Evolutionary conservation across 1,140 invertebrate genomes (phyloP).

Genomic region (Mizuhopecten yessoensis): DNA sequence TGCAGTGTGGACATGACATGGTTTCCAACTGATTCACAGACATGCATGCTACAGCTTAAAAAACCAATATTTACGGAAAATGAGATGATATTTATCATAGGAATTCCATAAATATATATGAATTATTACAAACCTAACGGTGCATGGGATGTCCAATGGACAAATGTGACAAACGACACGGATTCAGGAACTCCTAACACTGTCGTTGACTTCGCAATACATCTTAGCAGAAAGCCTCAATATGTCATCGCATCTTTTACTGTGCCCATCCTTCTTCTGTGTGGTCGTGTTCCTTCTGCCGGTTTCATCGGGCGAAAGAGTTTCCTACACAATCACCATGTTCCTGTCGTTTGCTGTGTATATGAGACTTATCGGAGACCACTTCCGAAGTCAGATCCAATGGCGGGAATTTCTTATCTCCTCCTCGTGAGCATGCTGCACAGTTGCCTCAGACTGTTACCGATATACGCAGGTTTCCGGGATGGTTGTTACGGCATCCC

Average conservation of each 20-base stretch:
- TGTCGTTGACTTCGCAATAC: slow-evolving; percentile 81
- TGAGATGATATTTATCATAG: neutral
- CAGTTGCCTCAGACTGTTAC: neutral
- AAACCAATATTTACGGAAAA: no score
- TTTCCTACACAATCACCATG: slow-evolving; percentile 65
- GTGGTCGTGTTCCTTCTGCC: slow-evolving; percentile 64
- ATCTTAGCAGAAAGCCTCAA: slow-evolving; percentile 70
- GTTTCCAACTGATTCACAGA: slow-evolving; percentile 56
- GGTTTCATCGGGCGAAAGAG: slow-evolving; percentile 61
- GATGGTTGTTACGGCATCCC: neutral
- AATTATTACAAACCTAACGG: neutral
- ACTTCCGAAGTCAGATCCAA: slow-evolving; percentile 81
- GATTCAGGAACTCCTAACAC: neutral
- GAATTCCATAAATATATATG: no score
- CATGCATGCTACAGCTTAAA: slow-evolving; percentile 49
- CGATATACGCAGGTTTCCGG: neutral
- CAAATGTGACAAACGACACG: neutral
- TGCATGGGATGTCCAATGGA: slow-evolving; percentile 16
- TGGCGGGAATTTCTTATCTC: no score
- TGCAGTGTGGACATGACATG: slow-evolving; percentile 51
- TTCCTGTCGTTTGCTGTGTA: slow-evolving; percentile 65
- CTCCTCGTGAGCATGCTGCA: neutral
- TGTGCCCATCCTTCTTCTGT: slow-evolving; percentile 54
- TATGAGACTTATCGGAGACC: slow-evolving; percentile 85
- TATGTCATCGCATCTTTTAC: slow-evolving; percentile 57